Conservation (phyloP, 2,797 vertebrate species). For the Pagetopsis macropterus region DNA sequence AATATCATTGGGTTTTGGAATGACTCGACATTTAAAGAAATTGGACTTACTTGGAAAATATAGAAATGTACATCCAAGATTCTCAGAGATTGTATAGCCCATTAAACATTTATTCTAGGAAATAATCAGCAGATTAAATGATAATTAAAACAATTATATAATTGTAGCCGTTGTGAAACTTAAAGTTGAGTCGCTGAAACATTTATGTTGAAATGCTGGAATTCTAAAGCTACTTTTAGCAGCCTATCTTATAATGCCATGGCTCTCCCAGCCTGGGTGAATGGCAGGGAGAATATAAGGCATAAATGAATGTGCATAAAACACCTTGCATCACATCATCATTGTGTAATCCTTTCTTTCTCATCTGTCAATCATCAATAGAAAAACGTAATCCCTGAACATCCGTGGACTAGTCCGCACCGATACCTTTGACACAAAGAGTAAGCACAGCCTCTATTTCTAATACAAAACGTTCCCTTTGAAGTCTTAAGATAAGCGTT, state of each 20-base stretch:
- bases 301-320: conserved; percentile 72
- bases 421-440: conserved; percentile 64
- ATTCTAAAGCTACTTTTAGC: conserved; percentile 59
- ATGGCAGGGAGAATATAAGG: conserved; percentile 37
- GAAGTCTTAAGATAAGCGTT: conserved; percentile 59
- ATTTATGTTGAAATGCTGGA: conserved; percentile 46
- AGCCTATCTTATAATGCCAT: conserved; percentile 57
- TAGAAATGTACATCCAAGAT: no score
- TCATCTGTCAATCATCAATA: conserved; percentile 70
- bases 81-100: no score
- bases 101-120: no score
- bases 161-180: conserved; percentile 28
- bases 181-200: conserved; percentile 42
- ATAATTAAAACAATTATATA: no score
- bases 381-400: conserved; percentile 71
- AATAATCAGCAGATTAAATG: no score
- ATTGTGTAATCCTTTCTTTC: conserved; percentile 74
- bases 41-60: no score
- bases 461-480: conserved; percentile 60
- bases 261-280: conserved; percentile 43
- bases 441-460: conserved; percentile 54
- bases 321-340: conserved; percentile 72
- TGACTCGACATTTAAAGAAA: no score
- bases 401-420: conserved; percentile 54
- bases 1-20: no score